These are phyloP conservation scores for Eurypyga helias DNA, from an alignment of 2,113 vertebrate genomes.

Conservation along the genomic window DNA sequence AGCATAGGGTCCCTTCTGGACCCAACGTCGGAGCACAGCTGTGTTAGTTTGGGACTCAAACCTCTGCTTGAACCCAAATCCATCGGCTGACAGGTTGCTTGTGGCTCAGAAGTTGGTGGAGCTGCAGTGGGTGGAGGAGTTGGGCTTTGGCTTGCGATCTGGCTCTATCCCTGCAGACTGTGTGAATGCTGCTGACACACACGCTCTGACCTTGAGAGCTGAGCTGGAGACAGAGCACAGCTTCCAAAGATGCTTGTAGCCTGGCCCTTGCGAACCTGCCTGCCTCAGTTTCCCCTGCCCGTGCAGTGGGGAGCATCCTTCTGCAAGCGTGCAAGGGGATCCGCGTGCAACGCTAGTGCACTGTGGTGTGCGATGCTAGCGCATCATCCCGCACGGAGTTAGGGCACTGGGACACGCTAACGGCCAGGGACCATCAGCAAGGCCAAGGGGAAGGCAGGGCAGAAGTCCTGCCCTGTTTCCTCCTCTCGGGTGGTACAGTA, in stretches of 20 bases:
- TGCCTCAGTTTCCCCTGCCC: slow-evolving; percentile 5
- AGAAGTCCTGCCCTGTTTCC: not conserved
- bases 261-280: rapidly evolving
- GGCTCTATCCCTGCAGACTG: not conserved
- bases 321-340: not conserved
- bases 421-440: not conserved
- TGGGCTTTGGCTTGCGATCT: not conserved
- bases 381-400: rapidly evolving
- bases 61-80: not conserved
- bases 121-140: not conserved
- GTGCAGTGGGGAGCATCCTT: not conserved
- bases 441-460: not conserved
- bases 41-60: not conserved
- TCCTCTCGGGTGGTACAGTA: not conserved
- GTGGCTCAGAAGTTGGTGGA: not conserved
- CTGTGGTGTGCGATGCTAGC: rapidly evolving
- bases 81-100: not conserved
- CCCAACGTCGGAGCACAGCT: not conserved
- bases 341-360: rapidly evolving
- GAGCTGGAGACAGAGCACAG: not conserved
- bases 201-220: not conserved
- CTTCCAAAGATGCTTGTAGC: not conserved
- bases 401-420: rapidly evolving
- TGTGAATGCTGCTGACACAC: not conserved
- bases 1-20: not conserved